These are phyloP conservation scores for Pachyseris speciosa DNA, from an alignment of 64 coral and sea anemone species.

Conservation along the genomic window DNA sequence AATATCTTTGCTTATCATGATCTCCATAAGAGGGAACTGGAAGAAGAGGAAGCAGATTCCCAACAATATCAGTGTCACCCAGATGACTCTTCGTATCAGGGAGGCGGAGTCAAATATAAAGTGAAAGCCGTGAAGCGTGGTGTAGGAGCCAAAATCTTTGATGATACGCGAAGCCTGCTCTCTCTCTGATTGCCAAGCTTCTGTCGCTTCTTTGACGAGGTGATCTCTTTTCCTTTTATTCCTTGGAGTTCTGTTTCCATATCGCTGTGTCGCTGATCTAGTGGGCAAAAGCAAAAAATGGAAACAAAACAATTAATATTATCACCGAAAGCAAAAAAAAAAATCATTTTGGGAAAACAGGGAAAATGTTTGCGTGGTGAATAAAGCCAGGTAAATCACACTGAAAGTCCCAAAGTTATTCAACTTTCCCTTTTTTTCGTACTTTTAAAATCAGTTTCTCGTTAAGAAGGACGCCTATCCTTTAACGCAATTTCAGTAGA, in stretches of 20 bases:
- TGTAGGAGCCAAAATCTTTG: slow-evolving; percentile 60
- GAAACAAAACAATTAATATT: too few relatives aligned
- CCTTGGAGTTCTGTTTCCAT: slow-evolving; percentile 11
- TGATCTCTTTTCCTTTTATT: not conserved
- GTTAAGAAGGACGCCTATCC: too few relatives aligned
- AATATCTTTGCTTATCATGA: slow-evolving; percentile 29
- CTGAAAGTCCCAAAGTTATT: too few relatives aligned
- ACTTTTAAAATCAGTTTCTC: too few relatives aligned
- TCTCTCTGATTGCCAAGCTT: not conserved
- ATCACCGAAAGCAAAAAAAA: not conserved
- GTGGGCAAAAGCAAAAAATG: not conserved
- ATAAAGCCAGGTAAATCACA: too few relatives aligned
- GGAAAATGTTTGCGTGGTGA: too few relatives aligned
- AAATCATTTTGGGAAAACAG: too few relatives aligned
- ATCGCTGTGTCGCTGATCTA: not conserved
- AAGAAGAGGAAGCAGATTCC: not conserved
- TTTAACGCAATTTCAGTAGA: too few relatives aligned
- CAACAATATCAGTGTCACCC: slow-evolving; percentile 37
- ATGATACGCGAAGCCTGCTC: slow-evolving; percentile 19
- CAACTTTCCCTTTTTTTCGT: too few relatives aligned
- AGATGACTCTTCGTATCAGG: slow-evolving; percentile 14
- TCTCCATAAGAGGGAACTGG: slow-evolving; percentile 9
- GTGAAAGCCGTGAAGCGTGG: slow-evolving; percentile 69
- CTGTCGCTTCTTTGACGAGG: not conserved
- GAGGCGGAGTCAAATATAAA: slow-evolving; percentile 61